A percentile compares a stretch with the other conserved stretches of the same genome.
These are phyloP conservation scores for Leptonema lineaticorne DNA, from an alignment of 1,140 invertebrate species.

Conservation along the genomic window DNA sequence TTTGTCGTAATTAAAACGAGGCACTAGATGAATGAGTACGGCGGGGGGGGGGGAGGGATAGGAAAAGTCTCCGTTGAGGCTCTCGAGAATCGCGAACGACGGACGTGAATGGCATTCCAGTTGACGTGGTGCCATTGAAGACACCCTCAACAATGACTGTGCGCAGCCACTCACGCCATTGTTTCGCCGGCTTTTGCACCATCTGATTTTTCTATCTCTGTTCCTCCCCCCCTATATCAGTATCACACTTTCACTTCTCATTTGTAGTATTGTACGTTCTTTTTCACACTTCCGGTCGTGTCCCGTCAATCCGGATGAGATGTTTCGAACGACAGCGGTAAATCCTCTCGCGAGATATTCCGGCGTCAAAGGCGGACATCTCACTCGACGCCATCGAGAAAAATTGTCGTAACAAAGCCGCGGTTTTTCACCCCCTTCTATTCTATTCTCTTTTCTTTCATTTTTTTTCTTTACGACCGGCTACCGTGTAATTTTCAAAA, in stretches of 20 bases:
- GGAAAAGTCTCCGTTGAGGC: background rate
- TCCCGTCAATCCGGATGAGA: background rate
- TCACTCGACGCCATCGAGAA: too few relatives aligned
- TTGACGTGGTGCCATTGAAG: conserved; percentile 15
- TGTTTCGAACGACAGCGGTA: background rate
- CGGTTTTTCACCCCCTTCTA: too few relatives aligned
- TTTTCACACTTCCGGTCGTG: background rate
- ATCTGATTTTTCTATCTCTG: too few relatives aligned
- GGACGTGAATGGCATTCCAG: conserved; percentile 21
- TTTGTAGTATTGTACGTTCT: background rate
- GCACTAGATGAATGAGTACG: background rate
- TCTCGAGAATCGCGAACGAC: background rate
- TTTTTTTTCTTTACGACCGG: too few relatives aligned
- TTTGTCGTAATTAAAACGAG: conserved; percentile 20
- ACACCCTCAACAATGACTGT: background rate
- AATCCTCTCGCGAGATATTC: background rate
- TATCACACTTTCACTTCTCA: background rate
- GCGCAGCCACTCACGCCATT: conserved; percentile 6
- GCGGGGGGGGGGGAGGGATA: background rate
- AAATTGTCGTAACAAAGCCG: too few relatives aligned
- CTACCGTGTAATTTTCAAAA: too few relatives aligned
- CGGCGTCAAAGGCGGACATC: background rate
- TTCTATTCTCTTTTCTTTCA: too few relatives aligned
- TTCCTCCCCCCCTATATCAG: too few relatives aligned
- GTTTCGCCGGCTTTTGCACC: background rate